phyloP scores from a whole-genome alignment of 2,113 vertebrate species.

The Peucedramus taeniatus region DNA sequence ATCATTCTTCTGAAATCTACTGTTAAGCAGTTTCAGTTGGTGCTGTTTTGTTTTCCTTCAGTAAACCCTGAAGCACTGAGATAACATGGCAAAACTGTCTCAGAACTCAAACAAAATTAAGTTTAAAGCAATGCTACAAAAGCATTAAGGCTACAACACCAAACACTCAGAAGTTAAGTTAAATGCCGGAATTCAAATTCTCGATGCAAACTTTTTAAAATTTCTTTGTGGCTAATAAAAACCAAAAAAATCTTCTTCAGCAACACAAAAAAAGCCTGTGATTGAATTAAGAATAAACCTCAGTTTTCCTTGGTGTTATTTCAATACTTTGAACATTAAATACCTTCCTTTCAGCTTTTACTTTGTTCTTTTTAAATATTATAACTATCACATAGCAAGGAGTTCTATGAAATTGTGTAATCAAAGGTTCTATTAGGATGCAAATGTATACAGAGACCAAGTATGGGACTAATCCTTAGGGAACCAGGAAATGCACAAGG shows the following conservation, averaged over 20 bases:
- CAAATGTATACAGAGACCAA: background rate
- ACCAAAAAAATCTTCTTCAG: background rate
- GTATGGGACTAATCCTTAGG: background rate
- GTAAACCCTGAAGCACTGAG: background rate
- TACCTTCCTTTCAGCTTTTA: background rate
- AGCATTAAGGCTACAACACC: background rate
- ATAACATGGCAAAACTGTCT: background rate
- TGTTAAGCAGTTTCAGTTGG: background rate
- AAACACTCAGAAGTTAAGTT: background rate
- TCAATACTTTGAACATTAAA: conserved; percentile 3
- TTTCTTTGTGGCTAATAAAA: background rate
- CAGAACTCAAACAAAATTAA: background rate
- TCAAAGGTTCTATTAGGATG: background rate
- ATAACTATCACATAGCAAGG: background rate
- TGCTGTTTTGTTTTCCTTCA: background rate
- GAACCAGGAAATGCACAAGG: background rate
- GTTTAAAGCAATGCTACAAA: background rate
- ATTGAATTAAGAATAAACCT: background rate
- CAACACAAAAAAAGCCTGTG: background rate
- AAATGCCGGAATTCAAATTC: background rate
- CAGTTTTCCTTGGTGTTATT: background rate
- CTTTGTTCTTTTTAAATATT: background rate
- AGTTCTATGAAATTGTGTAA: background rate
- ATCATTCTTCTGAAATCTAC: background rate
- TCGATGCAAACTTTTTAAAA: background rate